Evolutionary conservation across 2,113 vertebrate genomes (phyloP).

Genomic region (Turdus rufiventris): DNA sequence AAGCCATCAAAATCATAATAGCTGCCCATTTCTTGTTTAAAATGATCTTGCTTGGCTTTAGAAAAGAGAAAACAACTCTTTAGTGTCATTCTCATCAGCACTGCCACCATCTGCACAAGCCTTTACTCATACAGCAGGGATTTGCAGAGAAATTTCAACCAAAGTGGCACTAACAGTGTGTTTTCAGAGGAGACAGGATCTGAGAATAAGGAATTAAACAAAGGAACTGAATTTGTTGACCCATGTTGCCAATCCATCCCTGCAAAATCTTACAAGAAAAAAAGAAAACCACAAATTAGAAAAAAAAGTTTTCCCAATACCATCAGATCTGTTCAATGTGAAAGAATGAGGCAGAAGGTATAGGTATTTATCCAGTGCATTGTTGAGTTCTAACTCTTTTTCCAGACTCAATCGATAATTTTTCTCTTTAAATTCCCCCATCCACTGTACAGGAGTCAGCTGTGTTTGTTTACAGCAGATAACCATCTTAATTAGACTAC

Average conservation of each 20-base stretch:
- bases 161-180: background rate
- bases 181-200: background rate
- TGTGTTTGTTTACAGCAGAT: constrained; percentile 65
- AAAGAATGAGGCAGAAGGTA: background rate
- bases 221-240: background rate
- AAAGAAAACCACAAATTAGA: background rate
- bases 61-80: constrained; percentile 13
- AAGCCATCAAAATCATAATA: constrained; percentile 10
- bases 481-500: constrained; percentile 69
- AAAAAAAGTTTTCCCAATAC: background rate
- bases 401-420: constrained; percentile 19
- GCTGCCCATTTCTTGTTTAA: background rate
- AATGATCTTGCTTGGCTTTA: background rate
- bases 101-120: constrained; percentile 26
- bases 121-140: background rate
- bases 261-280: background rate
- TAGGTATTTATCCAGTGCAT: background rate
- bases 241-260: background rate
- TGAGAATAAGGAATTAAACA: constrained; percentile 19
- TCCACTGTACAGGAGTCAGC: constrained; percentile 17
- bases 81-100: constrained; percentile 23
- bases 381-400: background rate
- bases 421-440: constrained; percentile 9
- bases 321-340: background rate
- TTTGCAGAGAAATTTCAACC: constrained; percentile 7